Percentiles rank a stretch among this genome's conserved stretches.
Evolutionary conservation across 2,113 vertebrate species (phyloP).

Genomic region (Nerophis ophidion): DNA sequence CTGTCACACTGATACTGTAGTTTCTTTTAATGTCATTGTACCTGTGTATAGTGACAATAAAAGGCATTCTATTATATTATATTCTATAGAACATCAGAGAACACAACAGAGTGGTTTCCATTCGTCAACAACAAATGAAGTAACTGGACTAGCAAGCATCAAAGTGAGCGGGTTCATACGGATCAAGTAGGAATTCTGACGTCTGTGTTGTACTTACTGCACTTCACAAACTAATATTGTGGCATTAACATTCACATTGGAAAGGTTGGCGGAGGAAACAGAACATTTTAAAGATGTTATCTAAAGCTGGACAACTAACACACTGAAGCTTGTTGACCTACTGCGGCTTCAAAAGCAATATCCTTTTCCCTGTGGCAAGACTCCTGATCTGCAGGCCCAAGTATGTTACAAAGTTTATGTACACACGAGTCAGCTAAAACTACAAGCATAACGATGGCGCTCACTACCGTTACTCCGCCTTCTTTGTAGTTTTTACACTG

Average conservation of each 20-base stretch:
- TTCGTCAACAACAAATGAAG: slow-evolving; percentile 36
- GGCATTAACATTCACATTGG: slow-evolving; percentile 8
- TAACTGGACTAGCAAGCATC: slow-evolving; percentile 14
- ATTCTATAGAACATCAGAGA: slow-evolving; percentile 16
- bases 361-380: slow-evolving; percentile 3
- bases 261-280: slow-evolving; percentile 9
- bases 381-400: slow-evolving; percentile 14
- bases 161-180: slow-evolving; percentile 1
- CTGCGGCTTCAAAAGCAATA: not conserved
- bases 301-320: slow-evolving; percentile 6
- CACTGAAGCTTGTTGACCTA: slow-evolving; percentile 13
- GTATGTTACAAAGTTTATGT: slow-evolving; percentile 12
- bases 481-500: slow-evolving; percentile 44
- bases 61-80: too few relatives aligned
- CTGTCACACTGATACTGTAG: too few relatives aligned
- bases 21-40: too few relatives aligned
- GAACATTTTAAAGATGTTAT: slow-evolving; percentile 8
- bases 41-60: too few relatives aligned
- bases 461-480: slow-evolving; percentile 42
- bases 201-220: slow-evolving; percentile 3
- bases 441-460: slow-evolving; percentile 39
- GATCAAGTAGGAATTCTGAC: slow-evolving; percentile 9
- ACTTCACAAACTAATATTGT: slow-evolving; percentile 9
- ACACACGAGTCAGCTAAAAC: slow-evolving; percentile 35
- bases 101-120: slow-evolving; percentile 48